Percentiles rank a stretch among this genome's conserved stretches.
These are phyloP conservation scores for Athalia cordata DNA, from an alignment of 2,888 invertebrate genomes.

Conservation along the genomic window DNA sequence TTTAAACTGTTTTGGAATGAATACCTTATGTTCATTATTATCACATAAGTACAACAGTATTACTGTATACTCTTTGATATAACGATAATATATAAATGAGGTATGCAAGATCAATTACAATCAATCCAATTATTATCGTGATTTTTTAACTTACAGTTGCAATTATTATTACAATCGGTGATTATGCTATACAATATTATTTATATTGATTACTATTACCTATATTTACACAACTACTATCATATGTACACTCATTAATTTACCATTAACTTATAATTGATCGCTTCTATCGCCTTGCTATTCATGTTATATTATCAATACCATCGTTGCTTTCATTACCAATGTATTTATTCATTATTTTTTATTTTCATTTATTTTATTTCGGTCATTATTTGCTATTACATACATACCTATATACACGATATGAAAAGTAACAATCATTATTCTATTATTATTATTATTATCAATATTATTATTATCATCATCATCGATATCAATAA, in stretches of 20 bases:
- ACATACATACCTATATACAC: slow-evolving; percentile 20
- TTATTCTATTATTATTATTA: slow-evolving; percentile 45
- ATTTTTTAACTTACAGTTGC: no score
- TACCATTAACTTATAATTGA: neutral
- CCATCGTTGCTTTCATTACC: neutral
- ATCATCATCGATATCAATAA: slow-evolving; percentile 4
- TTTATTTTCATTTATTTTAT: slow-evolving; percentile 1
- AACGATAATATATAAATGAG: slow-evolving; percentile 53
- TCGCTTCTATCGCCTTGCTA: neutral
- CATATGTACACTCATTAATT: no score
- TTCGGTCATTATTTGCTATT: slow-evolving; percentile 8
- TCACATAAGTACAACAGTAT: slow-evolving; percentile 64
- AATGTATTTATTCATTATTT: neutral
- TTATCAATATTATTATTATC: slow-evolving; percentile 49
- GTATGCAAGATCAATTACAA: slow-evolving; percentile 56
- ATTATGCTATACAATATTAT: neutral
- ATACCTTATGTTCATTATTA: slow-evolving; percentile 61
- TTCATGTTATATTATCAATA: neutral
- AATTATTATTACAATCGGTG: slow-evolving; percentile 21
- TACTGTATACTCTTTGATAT: slow-evolving; percentile 60
- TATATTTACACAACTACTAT: no score
- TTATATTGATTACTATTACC: neutral
- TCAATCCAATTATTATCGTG: no score
- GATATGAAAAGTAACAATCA: no score
- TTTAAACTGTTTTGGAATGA: slow-evolving; percentile 17